Conservation (phyloP, 2,888 invertebrate species). For the Clistopyga incitator region DNA sequence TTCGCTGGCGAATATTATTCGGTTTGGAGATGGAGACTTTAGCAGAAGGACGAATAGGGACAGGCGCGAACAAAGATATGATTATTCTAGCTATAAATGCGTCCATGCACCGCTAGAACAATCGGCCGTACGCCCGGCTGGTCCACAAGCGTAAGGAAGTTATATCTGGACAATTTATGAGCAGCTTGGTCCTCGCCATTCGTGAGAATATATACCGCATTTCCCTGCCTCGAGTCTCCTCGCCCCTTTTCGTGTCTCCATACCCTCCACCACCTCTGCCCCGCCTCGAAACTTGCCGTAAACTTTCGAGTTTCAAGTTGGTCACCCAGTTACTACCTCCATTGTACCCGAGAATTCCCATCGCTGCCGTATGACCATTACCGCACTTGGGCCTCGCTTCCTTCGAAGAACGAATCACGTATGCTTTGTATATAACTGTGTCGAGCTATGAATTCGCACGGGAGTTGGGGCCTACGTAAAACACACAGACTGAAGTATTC, state of each 20-base stretch:
- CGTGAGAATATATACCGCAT: constrained; percentile 45
- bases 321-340: constrained; percentile 67
- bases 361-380: constrained; percentile 62
- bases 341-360: constrained; percentile 65
- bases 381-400: constrained; percentile 45
- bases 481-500: background rate
- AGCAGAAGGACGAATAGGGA: background rate
- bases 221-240: constrained; percentile 4
- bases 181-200: constrained; percentile 51
- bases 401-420: constrained; percentile 47
- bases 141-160: constrained; percentile 51
- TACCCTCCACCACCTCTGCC: constrained; percentile 46
- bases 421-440: constrained; percentile 17
- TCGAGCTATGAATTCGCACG: background rate
- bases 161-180: constrained; percentile 58
- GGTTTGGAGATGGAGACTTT: constrained; percentile 1
- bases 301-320: constrained; percentile 68
- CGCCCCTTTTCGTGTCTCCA: background rate
- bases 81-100: constrained; percentile 56
- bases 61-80: constrained; percentile 47
- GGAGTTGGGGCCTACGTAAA: background rate
- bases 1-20: constrained; percentile 56
- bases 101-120: constrained; percentile 43
- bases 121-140: constrained; percentile 48
- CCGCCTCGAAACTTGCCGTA: constrained; percentile 57